Evolutionary conservation across 2,113 vertebrate genomes (phyloP).

Genomic region (Dasypus novemcinctus): DNA sequence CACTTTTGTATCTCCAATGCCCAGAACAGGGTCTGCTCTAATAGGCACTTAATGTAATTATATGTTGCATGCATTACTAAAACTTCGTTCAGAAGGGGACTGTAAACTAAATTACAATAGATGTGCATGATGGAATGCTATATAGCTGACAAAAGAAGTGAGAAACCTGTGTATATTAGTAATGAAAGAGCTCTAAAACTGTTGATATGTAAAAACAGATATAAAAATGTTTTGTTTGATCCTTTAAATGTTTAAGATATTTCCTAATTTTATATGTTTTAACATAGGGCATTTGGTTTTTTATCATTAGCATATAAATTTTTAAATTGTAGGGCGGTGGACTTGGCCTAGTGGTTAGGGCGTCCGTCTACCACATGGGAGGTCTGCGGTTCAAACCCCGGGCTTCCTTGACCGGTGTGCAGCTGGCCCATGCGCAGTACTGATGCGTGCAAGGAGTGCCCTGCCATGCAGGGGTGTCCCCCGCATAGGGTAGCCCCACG

Average conservation of each 20-base stretch:
- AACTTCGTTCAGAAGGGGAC: not conserved
- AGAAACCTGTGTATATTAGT: not conserved
- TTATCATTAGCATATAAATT: not conserved
- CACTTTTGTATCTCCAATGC: not conserved
- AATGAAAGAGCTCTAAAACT: not conserved
- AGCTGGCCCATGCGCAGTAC: too few relatives aligned
- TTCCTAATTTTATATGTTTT: slow-evolving; percentile 21
- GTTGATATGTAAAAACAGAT: slow-evolving; percentile 24
- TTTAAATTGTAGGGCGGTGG: too few relatives aligned
- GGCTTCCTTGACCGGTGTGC: too few relatives aligned
- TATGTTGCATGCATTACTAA: slow-evolving; percentile 15
- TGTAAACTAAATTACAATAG: slow-evolving; percentile 35
- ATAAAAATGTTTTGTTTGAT: not conserved
- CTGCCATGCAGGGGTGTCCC: too few relatives aligned
- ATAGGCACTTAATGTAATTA: not conserved
- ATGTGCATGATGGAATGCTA: not conserved
- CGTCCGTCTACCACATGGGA: too few relatives aligned
- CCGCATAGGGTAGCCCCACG: too few relatives aligned
- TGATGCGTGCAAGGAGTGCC: too few relatives aligned
- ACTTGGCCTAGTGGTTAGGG: too few relatives aligned
- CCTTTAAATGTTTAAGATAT: not conserved
- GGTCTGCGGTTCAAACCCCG: too few relatives aligned
- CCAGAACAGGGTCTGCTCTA: not conserved
- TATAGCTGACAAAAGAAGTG: not conserved
- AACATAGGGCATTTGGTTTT: not conserved